phyloP scores from a whole-genome alignment of 2,888 invertebrate species.

The Cheilosia urbana region DNA sequence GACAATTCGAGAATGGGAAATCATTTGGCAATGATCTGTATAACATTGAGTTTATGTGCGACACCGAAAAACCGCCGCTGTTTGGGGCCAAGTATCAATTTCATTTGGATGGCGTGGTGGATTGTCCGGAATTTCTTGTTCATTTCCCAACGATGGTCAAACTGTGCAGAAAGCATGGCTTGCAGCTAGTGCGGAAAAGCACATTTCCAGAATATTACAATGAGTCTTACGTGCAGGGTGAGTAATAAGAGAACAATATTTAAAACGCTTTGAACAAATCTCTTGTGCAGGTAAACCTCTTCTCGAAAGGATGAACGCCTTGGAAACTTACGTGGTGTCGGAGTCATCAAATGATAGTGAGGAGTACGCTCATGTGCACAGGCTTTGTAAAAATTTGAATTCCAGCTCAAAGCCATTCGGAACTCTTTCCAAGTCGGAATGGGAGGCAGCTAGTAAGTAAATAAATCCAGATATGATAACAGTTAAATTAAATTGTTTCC shows the following conservation, averaged over 20 bases:
- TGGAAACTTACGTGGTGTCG: conserved; percentile 90
- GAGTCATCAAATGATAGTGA: conserved; percentile 85
- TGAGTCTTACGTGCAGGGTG: conserved; percentile 79
- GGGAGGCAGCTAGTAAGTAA: conserved; percentile 94
- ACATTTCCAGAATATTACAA: conserved; percentile 92
- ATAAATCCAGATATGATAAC: background rate
- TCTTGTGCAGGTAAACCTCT: conserved; percentile 83
- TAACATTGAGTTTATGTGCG: conserved; percentile 89
- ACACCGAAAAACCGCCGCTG: conserved; percentile 89
- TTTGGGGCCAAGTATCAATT: conserved; percentile 99
- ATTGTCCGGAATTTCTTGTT: conserved; percentile 99
- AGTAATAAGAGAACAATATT: background rate
- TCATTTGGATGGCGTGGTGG: conserved; percentile 96
- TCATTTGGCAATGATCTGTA: conserved; percentile 92
- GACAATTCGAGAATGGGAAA: conserved; percentile 84
- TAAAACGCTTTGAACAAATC: background rate
- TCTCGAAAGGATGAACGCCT: conserved; percentile 90
- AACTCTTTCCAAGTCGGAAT: conserved; percentile 94
- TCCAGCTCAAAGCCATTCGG: conserved; percentile 86
- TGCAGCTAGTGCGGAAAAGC: conserved; percentile 88
- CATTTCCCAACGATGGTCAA: conserved; percentile 94
- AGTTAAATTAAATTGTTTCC: background rate
- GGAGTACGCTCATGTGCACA: conserved; percentile 90
- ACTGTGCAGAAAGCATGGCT: conserved; percentile 88
- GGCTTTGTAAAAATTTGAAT: conserved; percentile 84